Base-by-base conservation (phyloP, 2,797 vertebrate genomes). In the Gymnoscopelus braueri region DNA sequence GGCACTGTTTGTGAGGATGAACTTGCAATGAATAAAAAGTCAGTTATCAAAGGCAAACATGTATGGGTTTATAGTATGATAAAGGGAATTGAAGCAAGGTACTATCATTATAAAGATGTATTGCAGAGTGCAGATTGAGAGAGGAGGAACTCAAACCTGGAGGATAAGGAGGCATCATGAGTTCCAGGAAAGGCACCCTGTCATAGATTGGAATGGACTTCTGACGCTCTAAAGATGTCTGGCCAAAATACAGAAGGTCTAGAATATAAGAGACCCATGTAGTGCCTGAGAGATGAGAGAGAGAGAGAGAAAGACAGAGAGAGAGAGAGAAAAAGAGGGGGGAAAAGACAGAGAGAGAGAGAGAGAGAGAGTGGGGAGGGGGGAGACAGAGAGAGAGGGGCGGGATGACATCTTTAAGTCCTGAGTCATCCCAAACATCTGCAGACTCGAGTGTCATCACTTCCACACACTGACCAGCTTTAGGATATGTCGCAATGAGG, bases 251-350 rank as follows among this genome's bases (percentile, higher is more conserved):
- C 50, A 93, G 79, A 6, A 91, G 79, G 54, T 92, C 90, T 11
- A 92, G 65, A 11, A 92, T 89, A 52, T 88, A 85, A 0, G 91
- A 92, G 9, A 89, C 78, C 91, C 90, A 92, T 0, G 91, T 93
- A 23, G 90, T 93, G 58, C 92, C 92, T 93, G 52, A 44, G 0
- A 60, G 24, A 63, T 44, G 26, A 29, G 26, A 29, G 26, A 29
- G 26, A 29, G 26, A 29, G 26, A 29, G 26, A 29, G 26, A 24
- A 3, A 26, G 4, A 66, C 48, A 54, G 32, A 47, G 44, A 14
- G 26, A 54, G 24, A 50, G 9, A 53, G 35, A 32, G 24, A 63
- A 48, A 1, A 23, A 67, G 50, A 51, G 50, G 11, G 50, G 11
- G 50, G 11, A 9, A 51, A 9, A 51, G 50, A 51, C 12, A 51